Conservation (phyloP, 2,797 vertebrate species). For the Pterois miles region DNA sequence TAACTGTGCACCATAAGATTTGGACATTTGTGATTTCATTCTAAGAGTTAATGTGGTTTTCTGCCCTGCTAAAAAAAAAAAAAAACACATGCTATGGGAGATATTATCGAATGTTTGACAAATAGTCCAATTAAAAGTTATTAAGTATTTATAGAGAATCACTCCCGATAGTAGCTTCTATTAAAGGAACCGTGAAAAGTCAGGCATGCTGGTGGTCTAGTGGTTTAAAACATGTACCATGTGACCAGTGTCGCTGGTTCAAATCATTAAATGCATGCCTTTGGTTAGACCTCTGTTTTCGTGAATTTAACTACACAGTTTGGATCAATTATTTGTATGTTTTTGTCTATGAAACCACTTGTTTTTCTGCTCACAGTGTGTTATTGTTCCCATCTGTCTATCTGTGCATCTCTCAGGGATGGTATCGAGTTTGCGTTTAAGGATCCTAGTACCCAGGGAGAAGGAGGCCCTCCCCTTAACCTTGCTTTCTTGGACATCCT, state of each 20-base stretch:
- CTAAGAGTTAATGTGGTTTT: neutral
- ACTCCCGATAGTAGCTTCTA: neutral
- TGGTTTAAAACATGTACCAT: neutral
- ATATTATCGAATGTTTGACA: neutral
- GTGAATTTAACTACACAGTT: neutral
- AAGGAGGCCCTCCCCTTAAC: constrained; percentile 94
- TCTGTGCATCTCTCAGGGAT: constrained; percentile 81
- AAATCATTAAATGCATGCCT: neutral
- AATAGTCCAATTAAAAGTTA: neutral
- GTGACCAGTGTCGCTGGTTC: neutral
- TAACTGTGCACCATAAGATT: neutral
- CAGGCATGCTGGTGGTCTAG: neutral
- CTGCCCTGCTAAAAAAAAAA: neutral
- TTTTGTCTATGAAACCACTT: neutral
- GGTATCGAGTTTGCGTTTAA: constrained; percentile 99
- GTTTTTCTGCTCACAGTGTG: neutral
- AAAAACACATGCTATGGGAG: no score
- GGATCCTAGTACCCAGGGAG: constrained; percentile 96
- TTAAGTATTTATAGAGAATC: neutral
- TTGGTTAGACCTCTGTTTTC: neutral
- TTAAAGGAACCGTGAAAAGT: neutral
- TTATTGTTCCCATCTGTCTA: constrained; percentile 2
- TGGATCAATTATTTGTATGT: neutral
- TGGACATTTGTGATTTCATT: neutral
- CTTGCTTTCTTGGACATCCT: constrained; percentile 98